These are phyloP conservation scores for Apamea crenata DNA, from an alignment of 2,888 invertebrate genomes.

Conservation along the genomic window DNA sequence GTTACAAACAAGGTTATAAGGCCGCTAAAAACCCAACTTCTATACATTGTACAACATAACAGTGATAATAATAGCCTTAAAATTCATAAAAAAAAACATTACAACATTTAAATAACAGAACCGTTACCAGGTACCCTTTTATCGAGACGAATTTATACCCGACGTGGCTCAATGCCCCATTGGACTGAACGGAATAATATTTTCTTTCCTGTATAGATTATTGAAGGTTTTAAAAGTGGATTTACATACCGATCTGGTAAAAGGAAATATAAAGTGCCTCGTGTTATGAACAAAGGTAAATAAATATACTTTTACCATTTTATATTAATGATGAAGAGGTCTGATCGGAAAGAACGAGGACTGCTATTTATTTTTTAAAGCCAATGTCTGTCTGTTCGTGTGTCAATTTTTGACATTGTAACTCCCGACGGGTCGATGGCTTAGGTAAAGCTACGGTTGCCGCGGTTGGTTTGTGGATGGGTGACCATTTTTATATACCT, in stretches of 20 bases:
- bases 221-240: constrained; percentile 47
- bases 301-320: constrained; percentile 12
- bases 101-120: constrained; percentile 28
- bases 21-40: neutral
- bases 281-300: constrained; percentile 13
- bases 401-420: neutral
- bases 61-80: constrained; percentile 5
- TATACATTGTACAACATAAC: neutral
- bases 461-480: too few relatives aligned
- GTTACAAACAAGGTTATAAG: too few relatives aligned
- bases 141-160: constrained; percentile 29
- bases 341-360: neutral
- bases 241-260: constrained; percentile 45
- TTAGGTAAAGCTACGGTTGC: too few relatives aligned
- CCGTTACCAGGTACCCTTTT: constrained; percentile 31
- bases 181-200: constrained; percentile 51
- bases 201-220: constrained; percentile 44
- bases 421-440: neutral
- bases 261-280: constrained; percentile 42
- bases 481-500: too few relatives aligned
- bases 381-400: neutral
- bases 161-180: constrained; percentile 37
- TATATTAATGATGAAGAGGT: neutral
- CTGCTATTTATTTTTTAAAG: neutral
- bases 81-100: constrained; percentile 11